Conservation (phyloP, 2,888 invertebrate species). For the Epiblema foenella region DNA sequence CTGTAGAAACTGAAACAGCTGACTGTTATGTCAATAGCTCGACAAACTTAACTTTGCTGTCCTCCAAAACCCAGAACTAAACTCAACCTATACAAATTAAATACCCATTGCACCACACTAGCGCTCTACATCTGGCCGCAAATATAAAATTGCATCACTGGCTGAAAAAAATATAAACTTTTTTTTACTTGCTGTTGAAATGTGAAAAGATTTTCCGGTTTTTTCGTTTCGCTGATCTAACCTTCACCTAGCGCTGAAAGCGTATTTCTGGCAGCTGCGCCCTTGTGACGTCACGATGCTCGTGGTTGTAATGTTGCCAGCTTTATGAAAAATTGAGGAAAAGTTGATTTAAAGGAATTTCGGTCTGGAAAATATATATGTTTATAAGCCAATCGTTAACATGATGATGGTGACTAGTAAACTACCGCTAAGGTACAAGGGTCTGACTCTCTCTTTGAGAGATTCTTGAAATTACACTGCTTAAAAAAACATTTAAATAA, state of each 20-base stretch:
- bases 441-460: too few relatives aligned
- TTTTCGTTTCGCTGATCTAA: conserved; percentile 51
- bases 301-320: conserved; percentile 65
- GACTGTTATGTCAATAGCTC: conserved; percentile 65
- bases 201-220: conserved; percentile 25
- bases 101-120: background rate
- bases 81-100: background rate
- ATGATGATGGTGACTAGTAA: too few relatives aligned
- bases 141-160: background rate
- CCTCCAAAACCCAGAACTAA: conserved; percentile 6
- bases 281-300: conserved; percentile 80
- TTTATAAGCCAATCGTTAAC: background rate
- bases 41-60: conserved; percentile 27
- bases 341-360: conserved; percentile 25
- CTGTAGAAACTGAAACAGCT: conserved; percentile 58
- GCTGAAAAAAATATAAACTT: conserved; percentile 12
- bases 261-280: conserved; percentile 71
- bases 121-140: conserved; percentile 10
- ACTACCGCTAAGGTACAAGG: too few relatives aligned
- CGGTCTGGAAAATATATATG: background rate
- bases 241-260: conserved; percentile 82
- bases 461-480: too few relatives aligned
- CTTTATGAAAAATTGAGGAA: conserved; percentile 16
- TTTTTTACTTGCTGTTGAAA: conserved; percentile 18
- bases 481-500: too few relatives aligned